A percentile compares a stretch with the other conserved stretches of the same genome.
These are phyloP conservation scores for Seira sanloemensis DNA, from an alignment of 2,888 invertebrate species.

Conservation along the genomic window DNA sequence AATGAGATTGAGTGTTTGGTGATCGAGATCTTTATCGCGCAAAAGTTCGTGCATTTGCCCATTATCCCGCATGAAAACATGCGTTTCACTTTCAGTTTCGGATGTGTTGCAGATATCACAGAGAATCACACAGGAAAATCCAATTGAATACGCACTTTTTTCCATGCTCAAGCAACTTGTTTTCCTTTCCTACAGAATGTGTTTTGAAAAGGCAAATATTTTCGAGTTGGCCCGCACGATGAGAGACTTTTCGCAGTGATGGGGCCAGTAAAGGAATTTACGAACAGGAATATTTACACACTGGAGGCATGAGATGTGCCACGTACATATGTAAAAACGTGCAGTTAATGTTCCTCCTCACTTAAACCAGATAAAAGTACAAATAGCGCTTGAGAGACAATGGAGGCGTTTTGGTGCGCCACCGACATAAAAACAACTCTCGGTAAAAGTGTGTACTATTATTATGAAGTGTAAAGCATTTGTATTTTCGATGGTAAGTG, in stretches of 20 bases:
- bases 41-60: too few species aligned
- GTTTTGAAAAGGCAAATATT: not conserved
- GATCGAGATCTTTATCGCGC: too few species aligned
- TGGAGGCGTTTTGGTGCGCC: not conserved
- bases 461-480: too few species aligned
- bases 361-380: not conserved
- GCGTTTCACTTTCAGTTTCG: not conserved
- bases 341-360: not conserved
- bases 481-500: not conserved
- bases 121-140: not conserved
- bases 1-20: too few species aligned
- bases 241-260: conserved; percentile 15
- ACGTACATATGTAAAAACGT: too few species aligned
- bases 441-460: too few species aligned
- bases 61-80: not conserved
- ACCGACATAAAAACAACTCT: too few species aligned
- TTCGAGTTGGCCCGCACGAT: not conserved
- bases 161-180: not conserved
- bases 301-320: not conserved
- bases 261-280: not conserved
- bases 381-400: not conserved
- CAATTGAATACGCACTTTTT: not conserved
- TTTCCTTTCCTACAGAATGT: not conserved
- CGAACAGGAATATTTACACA: not conserved
- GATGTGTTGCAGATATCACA: not conserved